phyloP scores from a whole-genome alignment of 2,113 vertebrate genomes.

The Hucho hucho region DNA sequence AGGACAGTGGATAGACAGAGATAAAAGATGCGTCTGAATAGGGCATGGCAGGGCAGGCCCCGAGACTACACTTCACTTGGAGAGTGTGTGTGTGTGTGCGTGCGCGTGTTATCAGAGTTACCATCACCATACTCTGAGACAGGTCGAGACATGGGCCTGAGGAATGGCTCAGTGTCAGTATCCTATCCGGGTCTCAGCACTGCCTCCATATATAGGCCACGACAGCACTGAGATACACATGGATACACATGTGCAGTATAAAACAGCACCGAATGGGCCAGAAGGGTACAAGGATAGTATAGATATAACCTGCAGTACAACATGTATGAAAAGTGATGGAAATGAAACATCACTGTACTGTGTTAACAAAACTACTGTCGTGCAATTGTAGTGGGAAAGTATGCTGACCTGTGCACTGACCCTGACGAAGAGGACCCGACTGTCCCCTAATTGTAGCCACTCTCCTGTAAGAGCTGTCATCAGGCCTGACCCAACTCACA shows the following conservation, averaged over 20 bases:
- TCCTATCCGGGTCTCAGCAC: conserved; percentile 12
- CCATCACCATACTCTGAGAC: conserved; percentile 31
- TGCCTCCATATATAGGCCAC: neutral
- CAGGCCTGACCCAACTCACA: too few species aligned
- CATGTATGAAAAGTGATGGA: too few species aligned
- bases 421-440: too few species aligned
- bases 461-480: neutral
- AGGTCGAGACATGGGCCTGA: conserved; percentile 31
- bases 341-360: too few species aligned
- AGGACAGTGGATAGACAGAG: neutral
- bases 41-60: conserved; percentile 25
- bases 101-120: neutral
- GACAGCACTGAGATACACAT: conserved; percentile 25
- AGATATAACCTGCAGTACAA: too few species aligned
- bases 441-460: neutral
- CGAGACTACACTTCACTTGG: neutral
- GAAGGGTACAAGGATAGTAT: too few species aligned
- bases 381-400: too few species aligned
- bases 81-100: conserved; percentile 2
- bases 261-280: too few species aligned
- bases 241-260: conserved; percentile 14
- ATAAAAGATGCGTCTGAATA: conserved; percentile 26
- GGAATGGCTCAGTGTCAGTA: conserved; percentile 20
- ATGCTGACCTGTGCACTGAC: too few species aligned
- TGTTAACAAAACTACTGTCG: too few species aligned